Conservation (phyloP, 2,797 vertebrate species). For the Tragelaphus oryx region DNA sequence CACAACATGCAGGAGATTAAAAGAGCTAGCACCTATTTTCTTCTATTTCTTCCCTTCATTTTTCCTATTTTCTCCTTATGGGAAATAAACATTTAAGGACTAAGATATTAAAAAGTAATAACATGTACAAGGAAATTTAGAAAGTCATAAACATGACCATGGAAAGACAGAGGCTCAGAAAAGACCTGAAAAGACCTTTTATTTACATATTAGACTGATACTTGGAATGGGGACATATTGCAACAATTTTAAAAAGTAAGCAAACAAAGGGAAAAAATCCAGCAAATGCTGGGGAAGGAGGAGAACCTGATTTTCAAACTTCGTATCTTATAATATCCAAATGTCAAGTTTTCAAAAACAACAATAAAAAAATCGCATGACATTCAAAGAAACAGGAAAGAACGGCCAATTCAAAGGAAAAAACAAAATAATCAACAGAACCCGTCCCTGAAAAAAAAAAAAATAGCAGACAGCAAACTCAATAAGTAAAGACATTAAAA, state of each 20-base stretch:
- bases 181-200: background rate
- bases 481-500: background rate
- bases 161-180: background rate
- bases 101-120: background rate
- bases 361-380: background rate
- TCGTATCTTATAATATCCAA: background rate
- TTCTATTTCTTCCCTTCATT: background rate
- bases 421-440: background rate
- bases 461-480: background rate
- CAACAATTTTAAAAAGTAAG: background rate
- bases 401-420: background rate
- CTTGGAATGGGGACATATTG: background rate
- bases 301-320: background rate
- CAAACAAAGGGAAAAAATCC: background rate
- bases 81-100: background rate
- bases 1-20: background rate
- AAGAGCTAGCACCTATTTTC: background rate
- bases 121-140: background rate
- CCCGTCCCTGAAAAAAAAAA: background rate
- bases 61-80: background rate
- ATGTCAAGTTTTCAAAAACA: background rate
- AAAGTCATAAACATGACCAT: background rate
- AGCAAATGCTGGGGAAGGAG: background rate
- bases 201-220: background rate
- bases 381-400: background rate